Conservation (phyloP, 2,888 invertebrate species). For the Oasisia sp. region DNA sequence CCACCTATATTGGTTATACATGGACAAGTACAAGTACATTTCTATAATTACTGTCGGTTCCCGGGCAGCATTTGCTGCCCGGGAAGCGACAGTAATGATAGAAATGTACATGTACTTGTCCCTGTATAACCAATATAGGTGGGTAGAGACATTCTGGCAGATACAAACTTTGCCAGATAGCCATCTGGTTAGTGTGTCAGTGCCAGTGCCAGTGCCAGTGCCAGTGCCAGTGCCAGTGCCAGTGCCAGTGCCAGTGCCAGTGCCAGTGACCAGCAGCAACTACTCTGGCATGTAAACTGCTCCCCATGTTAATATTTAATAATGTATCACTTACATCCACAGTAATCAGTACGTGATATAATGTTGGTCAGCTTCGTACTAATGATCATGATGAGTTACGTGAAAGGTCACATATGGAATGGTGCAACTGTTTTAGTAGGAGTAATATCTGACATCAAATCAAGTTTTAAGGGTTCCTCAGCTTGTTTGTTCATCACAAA, state of each 20-base stretch:
- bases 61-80: not conserved
- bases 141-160: not conserved
- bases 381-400: not conserved
- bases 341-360: not conserved
- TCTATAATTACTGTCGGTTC: not conserved
- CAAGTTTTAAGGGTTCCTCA: too few relatives aligned
- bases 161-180: not conserved
- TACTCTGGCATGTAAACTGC: not conserved
- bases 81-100: not conserved
- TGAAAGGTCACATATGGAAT: not conserved
- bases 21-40: not conserved
- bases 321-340: not conserved
- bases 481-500: too few relatives aligned
- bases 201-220: too few relatives aligned
- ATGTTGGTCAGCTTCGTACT: not conserved
- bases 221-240: too few relatives aligned
- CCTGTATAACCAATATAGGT: not conserved
- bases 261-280: not conserved
- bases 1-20: not conserved
- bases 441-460: too few relatives aligned
- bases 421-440: too few relatives aligned
- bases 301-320: not conserved
- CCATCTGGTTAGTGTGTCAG: not conserved
- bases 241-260: too few relatives aligned
- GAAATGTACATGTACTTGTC: not conserved